These are phyloP conservation scores for Heteropelma amictum DNA, from an alignment of 2,888 invertebrate genomes.

Conservation along the genomic window DNA sequence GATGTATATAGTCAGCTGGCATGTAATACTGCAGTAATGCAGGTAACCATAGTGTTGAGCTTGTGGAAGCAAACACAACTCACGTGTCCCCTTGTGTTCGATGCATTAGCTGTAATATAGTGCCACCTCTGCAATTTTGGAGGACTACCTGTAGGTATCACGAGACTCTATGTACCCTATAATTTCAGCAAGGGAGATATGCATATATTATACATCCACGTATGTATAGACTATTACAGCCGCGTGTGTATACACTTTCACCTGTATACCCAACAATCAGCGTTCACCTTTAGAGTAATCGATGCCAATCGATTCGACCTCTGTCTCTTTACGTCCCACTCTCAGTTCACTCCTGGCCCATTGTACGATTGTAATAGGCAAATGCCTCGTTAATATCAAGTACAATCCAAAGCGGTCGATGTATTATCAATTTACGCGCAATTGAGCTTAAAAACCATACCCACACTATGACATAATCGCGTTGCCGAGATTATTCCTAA, in stretches of 20 bases:
- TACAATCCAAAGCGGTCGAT: conserved; percentile 32
- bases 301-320: conserved; percentile 42
- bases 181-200: conserved; percentile 25
- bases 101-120: conserved; percentile 39
- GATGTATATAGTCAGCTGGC: not conserved
- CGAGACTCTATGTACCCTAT: conserved; percentile 39
- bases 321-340: conserved; percentile 10
- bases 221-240: conserved; percentile 19
- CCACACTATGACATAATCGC: no score
- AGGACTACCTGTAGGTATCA: conserved; percentile 10
- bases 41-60: conserved; percentile 25
- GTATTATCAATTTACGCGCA: conserved; percentile 33
- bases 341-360: not conserved
- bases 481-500: no score
- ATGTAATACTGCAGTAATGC: conserved; percentile 9
- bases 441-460: no score
- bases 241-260: not conserved
- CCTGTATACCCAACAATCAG: conserved; percentile 7
- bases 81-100: conserved; percentile 23
- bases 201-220: conserved; percentile 14
- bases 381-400: conserved; percentile 29
- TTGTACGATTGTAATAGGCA: conserved; percentile 14
- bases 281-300: conserved; percentile 35
- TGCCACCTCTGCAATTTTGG: conserved; percentile 33
- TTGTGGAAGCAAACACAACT: conserved; percentile 29